These are phyloP conservation scores for Odontamblyopus lacepedii DNA, from an alignment of 2,797 vertebrate genomes.

Conservation along the genomic window DNA sequence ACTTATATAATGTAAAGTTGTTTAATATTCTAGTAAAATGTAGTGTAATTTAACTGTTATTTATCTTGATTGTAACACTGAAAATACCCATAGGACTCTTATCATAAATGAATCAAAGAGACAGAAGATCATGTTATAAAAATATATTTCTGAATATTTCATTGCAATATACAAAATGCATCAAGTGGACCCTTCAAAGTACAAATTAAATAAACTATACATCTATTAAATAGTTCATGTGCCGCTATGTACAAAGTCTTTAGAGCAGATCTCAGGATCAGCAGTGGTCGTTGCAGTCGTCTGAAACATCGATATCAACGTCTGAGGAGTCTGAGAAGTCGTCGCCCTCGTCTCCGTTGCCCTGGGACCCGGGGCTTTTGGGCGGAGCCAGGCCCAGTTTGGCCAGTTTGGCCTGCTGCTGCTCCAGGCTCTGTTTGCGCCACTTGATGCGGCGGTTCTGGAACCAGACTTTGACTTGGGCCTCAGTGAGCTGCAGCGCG, in stretches of 20 bases:
- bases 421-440: conserved; percentile 87
- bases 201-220: conserved; percentile 80
- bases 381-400: conserved; percentile 75
- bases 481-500: conserved; percentile 81
- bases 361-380: conserved; percentile 78
- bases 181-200: conserved; percentile 54
- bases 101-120: not conserved
- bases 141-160: conserved; percentile 78
- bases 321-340: conserved; percentile 71
- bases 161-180: conserved; percentile 61
- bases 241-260: conserved; percentile 64
- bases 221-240: conserved; percentile 78
- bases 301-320: conserved; percentile 73
- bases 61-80: too few species aligned
- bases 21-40: too few species aligned
- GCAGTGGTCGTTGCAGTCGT: conserved; percentile 63
- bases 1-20: too few species aligned
- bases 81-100: too few species aligned
- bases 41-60: too few species aligned
- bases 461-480: conserved; percentile 88
- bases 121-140: conserved; percentile 41
- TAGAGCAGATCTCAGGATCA: conserved; percentile 25
- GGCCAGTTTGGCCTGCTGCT: conserved; percentile 84
- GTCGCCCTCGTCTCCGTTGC: conserved; percentile 73
- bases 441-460: conserved; percentile 87